Percentiles rank a stretch among this genome's conserved stretches.
These are phyloP conservation scores for Ceriagrion tenellum DNA, from an alignment of 2,888 invertebrate species.

Conservation along the genomic window DNA sequence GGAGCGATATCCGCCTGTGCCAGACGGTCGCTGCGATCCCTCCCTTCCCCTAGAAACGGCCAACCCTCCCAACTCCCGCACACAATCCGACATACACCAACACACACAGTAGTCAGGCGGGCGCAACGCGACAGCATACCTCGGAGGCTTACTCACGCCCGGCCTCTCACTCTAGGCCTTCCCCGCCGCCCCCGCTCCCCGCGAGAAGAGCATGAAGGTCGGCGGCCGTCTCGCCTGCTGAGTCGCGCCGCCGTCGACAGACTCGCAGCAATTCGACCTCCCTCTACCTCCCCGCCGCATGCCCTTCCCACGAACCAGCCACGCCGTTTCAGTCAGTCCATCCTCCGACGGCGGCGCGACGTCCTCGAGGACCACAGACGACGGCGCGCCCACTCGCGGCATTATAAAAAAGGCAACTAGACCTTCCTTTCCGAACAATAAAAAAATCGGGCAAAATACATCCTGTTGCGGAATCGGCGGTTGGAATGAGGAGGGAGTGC, in stretches of 20 bases:
- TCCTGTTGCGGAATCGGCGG: constrained; percentile 9
- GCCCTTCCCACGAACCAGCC: not conserved
- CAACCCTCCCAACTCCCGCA: not conserved
- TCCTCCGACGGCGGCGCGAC: constrained; percentile 13
- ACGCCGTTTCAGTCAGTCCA: not conserved
- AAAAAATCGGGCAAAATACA: constrained; percentile 2
- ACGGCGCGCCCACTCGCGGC: not conserved
- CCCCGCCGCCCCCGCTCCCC: constrained; percentile 20
- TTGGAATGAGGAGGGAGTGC: not conserved
- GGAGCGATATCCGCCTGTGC: constrained; percentile 7
- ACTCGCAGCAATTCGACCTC: not conserved
- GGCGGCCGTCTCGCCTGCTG: constrained; percentile 53
- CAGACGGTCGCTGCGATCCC: not conserved
- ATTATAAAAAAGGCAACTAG: not conserved
- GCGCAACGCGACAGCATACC: constrained; percentile 25
- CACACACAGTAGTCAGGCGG: not conserved
- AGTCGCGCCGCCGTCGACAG: constrained; percentile 24
- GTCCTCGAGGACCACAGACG: not conserved
- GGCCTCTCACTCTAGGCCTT: not conserved
- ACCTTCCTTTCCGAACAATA: not conserved
- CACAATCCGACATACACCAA: not conserved
- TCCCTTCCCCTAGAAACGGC: not conserved
- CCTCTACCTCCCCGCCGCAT: not conserved
- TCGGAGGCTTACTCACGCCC: constrained; percentile 34
- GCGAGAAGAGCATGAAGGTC: constrained; percentile 42